phyloP scores from a whole-genome alignment of 2,113 vertebrate species.

The Pterophyllum scalare region DNA sequence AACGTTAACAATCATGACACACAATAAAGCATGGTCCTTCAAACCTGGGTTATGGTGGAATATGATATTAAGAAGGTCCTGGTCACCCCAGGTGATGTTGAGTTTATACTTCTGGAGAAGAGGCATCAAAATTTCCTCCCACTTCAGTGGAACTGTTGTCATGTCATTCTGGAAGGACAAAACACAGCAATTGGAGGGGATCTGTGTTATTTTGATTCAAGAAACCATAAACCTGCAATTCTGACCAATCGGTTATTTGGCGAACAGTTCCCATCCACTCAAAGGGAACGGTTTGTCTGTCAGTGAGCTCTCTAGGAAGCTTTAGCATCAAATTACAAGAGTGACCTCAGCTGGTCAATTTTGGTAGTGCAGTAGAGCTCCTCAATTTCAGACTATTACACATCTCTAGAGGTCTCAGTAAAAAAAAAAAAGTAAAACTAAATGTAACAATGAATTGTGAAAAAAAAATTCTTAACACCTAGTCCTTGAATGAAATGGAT shows the following conservation, averaged over 20 bases:
- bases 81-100: slow-evolving; percentile 98
- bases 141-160: slow-evolving; percentile 83
- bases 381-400: not conserved
- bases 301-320: not conserved
- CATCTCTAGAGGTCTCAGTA: not conserved
- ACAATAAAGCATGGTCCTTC: not conserved
- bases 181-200: not conserved
- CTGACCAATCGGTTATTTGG: not conserved
- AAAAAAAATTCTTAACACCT: not conserved
- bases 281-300: not conserved
- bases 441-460: not conserved
- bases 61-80: slow-evolving; percentile 96
- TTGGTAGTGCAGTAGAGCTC: slow-evolving; percentile 45
- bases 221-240: not conserved
- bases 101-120: slow-evolving; percentile 96
- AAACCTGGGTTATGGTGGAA: slow-evolving; percentile 97
- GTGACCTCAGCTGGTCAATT: slow-evolving; percentile 73
- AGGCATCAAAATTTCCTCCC: slow-evolving; percentile 94
- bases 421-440: not conserved
- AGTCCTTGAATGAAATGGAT: not conserved
- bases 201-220: not conserved
- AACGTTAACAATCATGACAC: not conserved
- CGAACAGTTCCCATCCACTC: slow-evolving; percentile 5
- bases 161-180: slow-evolving; percentile 90
- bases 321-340: slow-evolving; percentile 50